Evolutionary conservation across 1,140 invertebrate genomes (phyloP), one percentile per base, ranked within the genome.

Genomic region (Anoplolepis gracilipes): DNA sequence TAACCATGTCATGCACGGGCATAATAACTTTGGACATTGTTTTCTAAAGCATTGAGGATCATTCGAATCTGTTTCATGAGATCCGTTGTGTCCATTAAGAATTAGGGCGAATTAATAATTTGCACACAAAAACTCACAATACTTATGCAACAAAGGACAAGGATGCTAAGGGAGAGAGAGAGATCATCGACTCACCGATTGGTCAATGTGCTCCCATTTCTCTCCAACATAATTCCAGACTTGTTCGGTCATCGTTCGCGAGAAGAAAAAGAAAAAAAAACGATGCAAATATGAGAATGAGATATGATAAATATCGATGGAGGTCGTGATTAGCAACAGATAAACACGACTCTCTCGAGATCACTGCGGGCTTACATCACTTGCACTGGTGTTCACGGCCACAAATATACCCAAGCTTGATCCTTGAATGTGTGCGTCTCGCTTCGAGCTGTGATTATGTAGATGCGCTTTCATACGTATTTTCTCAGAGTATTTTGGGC

Each of bases 141-240:
- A 59, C 59, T 89, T 89, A 89, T 59, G 88, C 85, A 89, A 89
- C 72, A 67, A 73, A 49, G 64, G 78, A 87, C 85, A 90, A 84
- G 88, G 75, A 11, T 81, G 57, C 8, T 19, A 46, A 19, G 16
- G 33, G n/a, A 70, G 49, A 4, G 5, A 4, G 5, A 67, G 33
- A 53, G 36, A 65, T 55, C 79, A 73, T 4, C 22, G 28, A 84
- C 93, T 94, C 86, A 94, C 93, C 81, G 89, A 42, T 62, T 87
- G 88, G 42, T 92, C 92, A 75, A 94, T 92, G 89, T 94, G 90
- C 62, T 94, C 93, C 93, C 93, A 93, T 90, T 92, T 94, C 65
- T 94, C 93, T 10, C 64, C 84, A 8, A 93, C 62, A 79, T 93
- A 92, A 70, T 92, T 88, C 88, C 91, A 92, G 1, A 36, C 84